These are phyloP conservation scores for Drosophila sordidapex DNA, from an alignment of 2,888 invertebrate genomes.

Conservation along the genomic window DNA sequence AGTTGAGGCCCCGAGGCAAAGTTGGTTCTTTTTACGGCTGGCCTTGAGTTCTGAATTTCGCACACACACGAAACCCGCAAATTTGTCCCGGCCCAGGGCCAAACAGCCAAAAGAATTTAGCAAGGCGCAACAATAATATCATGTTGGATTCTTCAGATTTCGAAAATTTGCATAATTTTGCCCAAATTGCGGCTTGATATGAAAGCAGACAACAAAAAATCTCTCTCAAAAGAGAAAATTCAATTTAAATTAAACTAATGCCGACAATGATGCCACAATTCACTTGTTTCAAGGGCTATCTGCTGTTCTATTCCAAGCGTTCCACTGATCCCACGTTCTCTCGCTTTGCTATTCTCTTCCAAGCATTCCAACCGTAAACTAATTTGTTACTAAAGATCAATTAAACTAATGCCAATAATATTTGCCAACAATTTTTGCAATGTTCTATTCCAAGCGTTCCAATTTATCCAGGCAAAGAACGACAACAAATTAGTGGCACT, in stretches of 20 bases:
- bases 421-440: not conserved
- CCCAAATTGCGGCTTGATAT: conserved; percentile 25
- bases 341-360: not conserved
- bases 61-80: conserved; percentile 21
- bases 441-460: not conserved
- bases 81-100: conserved; percentile 23
- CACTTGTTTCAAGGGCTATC: no score
- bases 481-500: not conserved
- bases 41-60: conserved; percentile 43
- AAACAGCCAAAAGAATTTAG: not conserved
- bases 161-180: conserved; percentile 48
- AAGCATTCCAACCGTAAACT: not conserved
- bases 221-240: not conserved
- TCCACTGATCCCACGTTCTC: not conserved
- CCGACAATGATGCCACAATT: not conserved
- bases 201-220: not conserved
- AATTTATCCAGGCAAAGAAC: not conserved
- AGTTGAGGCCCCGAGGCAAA: conserved; percentile 40
- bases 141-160: conserved; percentile 34
- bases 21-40: conserved; percentile 46
- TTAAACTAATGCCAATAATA: not conserved
- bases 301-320: not conserved
- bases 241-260: not conserved
- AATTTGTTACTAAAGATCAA: not conserved
- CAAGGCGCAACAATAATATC: conserved; percentile 35